Evolutionary conservation across 2,888 invertebrate species (phyloP).

Genomic region (Tolmerus cingulatus): DNA sequence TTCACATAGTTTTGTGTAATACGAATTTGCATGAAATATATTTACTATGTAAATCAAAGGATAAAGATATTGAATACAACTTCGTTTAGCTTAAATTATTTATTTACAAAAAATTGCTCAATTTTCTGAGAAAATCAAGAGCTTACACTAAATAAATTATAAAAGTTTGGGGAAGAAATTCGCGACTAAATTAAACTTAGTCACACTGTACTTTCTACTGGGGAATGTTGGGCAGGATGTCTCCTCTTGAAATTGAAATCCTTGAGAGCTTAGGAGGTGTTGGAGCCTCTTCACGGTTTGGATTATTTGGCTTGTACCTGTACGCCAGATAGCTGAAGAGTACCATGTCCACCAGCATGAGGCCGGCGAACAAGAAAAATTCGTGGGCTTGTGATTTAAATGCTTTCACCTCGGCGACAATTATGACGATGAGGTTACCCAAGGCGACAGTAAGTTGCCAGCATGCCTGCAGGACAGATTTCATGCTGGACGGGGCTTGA

Average conservation of each 20-base stretch:
- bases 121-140: not conserved
- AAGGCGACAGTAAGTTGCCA: conserved; percentile 95
- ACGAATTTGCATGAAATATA: too few relatives aligned
- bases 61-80: not conserved
- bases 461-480: conserved; percentile 88
- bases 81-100: not conserved
- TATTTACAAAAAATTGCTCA: not conserved
- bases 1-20: too few relatives aligned
- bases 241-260: not conserved
- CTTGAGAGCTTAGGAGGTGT: not conserved
- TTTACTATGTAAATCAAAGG: too few relatives aligned
- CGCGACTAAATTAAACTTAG: not conserved
- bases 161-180: not conserved
- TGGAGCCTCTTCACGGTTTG: conserved; percentile 43
- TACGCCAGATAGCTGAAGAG: conserved; percentile 83
- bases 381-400: conserved; percentile 83
- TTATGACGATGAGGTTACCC: conserved; percentile 92
- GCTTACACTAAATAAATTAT: not conserved
- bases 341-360: conserved; percentile 86
- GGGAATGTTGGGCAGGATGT: not conserved
- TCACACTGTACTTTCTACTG: not conserved
- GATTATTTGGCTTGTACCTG: conserved; percentile 70
- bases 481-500: conserved; percentile 82
- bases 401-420: conserved; percentile 81
- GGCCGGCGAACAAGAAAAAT: conserved; percentile 87